These are phyloP conservation scores for Chamaea fasciata DNA, from an alignment of 2,113 vertebrate species.

Conservation along the genomic window DNA sequence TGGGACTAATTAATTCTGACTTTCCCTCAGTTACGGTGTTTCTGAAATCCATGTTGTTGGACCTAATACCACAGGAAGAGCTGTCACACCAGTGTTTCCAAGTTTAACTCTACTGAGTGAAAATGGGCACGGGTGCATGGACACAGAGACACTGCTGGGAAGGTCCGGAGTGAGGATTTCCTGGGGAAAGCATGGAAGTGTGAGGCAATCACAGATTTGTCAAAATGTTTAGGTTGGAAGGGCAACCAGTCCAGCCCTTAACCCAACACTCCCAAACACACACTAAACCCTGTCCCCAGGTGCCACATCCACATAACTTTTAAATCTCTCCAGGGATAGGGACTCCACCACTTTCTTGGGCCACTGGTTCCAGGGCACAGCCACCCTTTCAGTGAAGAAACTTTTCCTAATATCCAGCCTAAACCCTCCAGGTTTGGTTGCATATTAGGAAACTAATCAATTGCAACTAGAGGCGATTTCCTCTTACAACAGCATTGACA, in stretches of 20 bases:
- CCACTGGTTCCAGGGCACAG: too few species aligned
- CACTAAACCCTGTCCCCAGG: background rate
- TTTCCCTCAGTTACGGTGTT: background rate
- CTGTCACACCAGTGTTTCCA: background rate
- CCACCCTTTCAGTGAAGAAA: background rate
- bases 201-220: background rate
- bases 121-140: background rate
- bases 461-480: rapidly evolving
- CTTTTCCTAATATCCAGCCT: background rate
- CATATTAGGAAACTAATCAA: background rate
- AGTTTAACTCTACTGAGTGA: background rate
- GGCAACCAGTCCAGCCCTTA: background rate
- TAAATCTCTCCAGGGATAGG: background rate
- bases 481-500: background rate
- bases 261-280: background rate
- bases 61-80: background rate
- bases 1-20: slow-evolving; percentile 26
- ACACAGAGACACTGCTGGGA: background rate
- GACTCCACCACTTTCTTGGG: background rate
- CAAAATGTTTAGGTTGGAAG: background rate
- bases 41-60: background rate
- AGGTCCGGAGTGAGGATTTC: background rate
- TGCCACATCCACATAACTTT: rapidly evolving
- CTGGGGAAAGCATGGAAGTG: background rate
- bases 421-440: background rate